Evolutionary conservation across 2,888 invertebrate genomes (phyloP).

Genomic region (Troides oblongomaculatus): DNA sequence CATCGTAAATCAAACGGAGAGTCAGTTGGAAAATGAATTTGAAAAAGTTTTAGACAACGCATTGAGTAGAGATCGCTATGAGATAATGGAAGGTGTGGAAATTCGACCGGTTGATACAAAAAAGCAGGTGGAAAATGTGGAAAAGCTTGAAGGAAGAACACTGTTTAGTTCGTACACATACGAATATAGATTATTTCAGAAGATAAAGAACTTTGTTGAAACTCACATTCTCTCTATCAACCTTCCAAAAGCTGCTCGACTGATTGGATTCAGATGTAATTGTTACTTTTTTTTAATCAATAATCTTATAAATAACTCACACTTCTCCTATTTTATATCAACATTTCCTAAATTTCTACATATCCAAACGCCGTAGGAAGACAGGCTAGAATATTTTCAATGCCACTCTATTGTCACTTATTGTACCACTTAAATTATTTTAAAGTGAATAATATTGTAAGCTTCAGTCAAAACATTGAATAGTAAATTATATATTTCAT

Average conservation of each 20-base stretch:
- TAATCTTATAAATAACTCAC: too few relatives aligned
- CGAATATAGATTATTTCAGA: constrained; percentile 78
- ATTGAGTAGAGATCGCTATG: constrained; percentile 75
- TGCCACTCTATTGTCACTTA: too few relatives aligned
- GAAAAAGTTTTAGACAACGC: constrained; percentile 80
- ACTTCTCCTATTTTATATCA: too few relatives aligned
- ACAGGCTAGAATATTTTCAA: too few relatives aligned
- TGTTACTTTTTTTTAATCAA: constrained; percentile 35
- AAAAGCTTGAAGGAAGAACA: constrained; percentile 53
- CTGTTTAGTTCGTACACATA: constrained; percentile 66
- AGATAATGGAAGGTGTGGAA: constrained; percentile 80
- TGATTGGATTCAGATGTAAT: constrained; percentile 83
- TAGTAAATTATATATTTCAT: too few relatives aligned
- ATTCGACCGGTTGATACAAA: constrained; percentile 56
- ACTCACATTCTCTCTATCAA: constrained; percentile 83
- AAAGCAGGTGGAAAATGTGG: constrained; percentile 28
- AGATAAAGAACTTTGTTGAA: constrained; percentile 79
- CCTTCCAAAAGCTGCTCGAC: constrained; percentile 83
- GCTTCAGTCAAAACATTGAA: too few relatives aligned
- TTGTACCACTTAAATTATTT: too few relatives aligned
- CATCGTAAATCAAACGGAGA: constrained; percentile 61
- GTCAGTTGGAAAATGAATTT: constrained; percentile 71
- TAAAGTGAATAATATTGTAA: too few relatives aligned
- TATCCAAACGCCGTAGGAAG: too few relatives aligned
- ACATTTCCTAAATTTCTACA: too few relatives aligned